These are phyloP conservation scores for Agriopis aurantiaria DNA, from an alignment of 2,888 invertebrate genomes.

Conservation along the genomic window DNA sequence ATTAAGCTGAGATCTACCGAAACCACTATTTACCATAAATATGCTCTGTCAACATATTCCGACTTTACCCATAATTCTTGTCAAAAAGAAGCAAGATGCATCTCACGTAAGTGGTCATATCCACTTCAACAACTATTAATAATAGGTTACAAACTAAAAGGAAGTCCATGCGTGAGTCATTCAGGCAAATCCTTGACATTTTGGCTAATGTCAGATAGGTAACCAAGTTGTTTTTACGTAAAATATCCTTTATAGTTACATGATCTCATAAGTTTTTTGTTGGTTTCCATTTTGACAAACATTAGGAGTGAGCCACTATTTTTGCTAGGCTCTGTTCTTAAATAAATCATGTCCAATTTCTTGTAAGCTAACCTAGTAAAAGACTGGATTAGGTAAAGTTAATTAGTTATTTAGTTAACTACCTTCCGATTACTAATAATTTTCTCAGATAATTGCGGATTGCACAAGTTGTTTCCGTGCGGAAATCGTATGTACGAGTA, in stretches of 20 bases:
- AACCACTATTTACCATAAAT: too few relatives aligned
- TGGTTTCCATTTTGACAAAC: conserved; percentile 1
- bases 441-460: too few relatives aligned
- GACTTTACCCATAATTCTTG: background rate
- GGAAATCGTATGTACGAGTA: too few relatives aligned
- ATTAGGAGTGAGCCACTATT: background rate
- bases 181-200: conserved; percentile 57
- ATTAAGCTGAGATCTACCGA: too few relatives aligned
- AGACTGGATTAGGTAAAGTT: too few relatives aligned
- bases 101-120: background rate
- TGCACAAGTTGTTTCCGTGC: too few relatives aligned
- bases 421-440: too few relatives aligned
- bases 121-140: conserved; percentile 1
- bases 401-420: too few relatives aligned
- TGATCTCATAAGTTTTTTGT: conserved; percentile 46
- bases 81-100: background rate
- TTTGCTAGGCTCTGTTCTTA: too few relatives aligned
- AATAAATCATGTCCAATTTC: too few relatives aligned
- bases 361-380: too few relatives aligned
- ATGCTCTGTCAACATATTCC: too few relatives aligned
- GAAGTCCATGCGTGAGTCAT: conserved; percentile 43
- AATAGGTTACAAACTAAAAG: conserved; percentile 22
- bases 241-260: conserved; percentile 41
- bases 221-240: conserved; percentile 32
- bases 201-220: conserved; percentile 52